Evolutionary conservation across 2,888 invertebrate genomes (phyloP), one percentile per base, ranked within the genome.

Genomic region (Apodemia hepburni): DNA sequence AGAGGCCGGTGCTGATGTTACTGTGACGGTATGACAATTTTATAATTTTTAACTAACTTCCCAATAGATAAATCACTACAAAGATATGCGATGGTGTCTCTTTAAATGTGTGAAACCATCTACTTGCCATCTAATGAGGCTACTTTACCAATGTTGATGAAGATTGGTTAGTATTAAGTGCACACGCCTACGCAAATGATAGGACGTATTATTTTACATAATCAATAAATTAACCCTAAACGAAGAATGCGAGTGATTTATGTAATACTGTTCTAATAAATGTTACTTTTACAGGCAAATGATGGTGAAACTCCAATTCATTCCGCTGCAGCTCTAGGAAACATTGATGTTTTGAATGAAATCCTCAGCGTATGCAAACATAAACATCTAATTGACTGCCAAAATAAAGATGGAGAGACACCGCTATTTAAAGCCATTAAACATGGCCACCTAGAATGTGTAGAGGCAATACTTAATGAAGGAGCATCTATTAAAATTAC

Each of bases 281-380:
- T n/a, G n/a, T 18, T 51, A 11, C 2, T 57, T 27, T 57, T 29
- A 6, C 71, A 90, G 90, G 90, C 88, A 60, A 85, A 88, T 17
- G 86, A 92, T 38, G 91, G 89, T 11, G 87, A 92, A 73, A 93
- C 93, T 6, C 90, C 92, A 6, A 81, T 93, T 3, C 93, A 93
- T 72, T 85, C 92, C 35, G 93, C 93, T 59, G 93, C 93, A 33
- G 81, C 85, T 3, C 71, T 85, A 12, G 93, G 92, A 0, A 87
- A 92, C 65, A 54, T 87, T 12, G 88, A 90, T 12, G 85, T 93
- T 0, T 75, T 93, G 0, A 85, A 81, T 59, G 92, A 93, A 80
- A 87, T 93, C 2, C 79, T 93, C 0, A 86, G 89, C 33, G 77
- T 92, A 5, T 85, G 88, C 0, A 91, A 92, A 72, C 86, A 87